A percentile compares a stretch with the other conserved stretches of the same genome.
These are phyloP conservation scores for Pilophorus perplexus DNA, from an alignment of 2,888 invertebrate genomes.

Conservation along the genomic window DNA sequence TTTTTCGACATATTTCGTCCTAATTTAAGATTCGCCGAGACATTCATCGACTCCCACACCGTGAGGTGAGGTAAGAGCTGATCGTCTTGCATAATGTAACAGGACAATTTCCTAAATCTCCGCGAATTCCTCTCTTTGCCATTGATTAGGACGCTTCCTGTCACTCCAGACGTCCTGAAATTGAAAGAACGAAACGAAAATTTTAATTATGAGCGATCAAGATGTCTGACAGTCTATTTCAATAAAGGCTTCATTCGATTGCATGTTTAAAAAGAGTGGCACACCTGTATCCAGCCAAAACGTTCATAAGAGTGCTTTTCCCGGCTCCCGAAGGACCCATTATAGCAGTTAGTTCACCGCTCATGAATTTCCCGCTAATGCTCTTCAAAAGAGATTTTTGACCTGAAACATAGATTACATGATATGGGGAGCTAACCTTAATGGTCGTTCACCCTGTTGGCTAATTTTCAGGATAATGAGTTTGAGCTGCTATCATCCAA, in stretches of 20 bases:
- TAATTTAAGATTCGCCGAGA: slow-evolving; percentile 89
- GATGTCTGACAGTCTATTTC: too few relatives aligned
- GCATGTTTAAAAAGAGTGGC: not conserved
- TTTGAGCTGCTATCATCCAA: too few relatives aligned
- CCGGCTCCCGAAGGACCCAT: slow-evolving; percentile 90
- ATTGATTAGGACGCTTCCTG: slow-evolving; percentile 82
- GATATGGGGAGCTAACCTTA: too few relatives aligned
- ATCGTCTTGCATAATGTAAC: slow-evolving; percentile 96
- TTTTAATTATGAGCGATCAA: too few relatives aligned
- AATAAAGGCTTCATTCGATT: too few relatives aligned
- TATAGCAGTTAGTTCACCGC: slow-evolving; percentile 90
- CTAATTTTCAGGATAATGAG: too few relatives aligned
- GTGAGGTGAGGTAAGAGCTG: slow-evolving; percentile 84
- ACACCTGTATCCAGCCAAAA: slow-evolving; percentile 58
- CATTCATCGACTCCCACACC: slow-evolving; percentile 88
- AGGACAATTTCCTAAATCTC: slow-evolving; percentile 87
- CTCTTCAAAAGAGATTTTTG: slow-evolving; percentile 84
- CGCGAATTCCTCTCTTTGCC: slow-evolving; percentile 82
- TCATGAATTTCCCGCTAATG: slow-evolving; percentile 82
- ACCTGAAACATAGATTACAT: slow-evolving; percentile 54
- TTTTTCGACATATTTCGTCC: slow-evolving; percentile 53
- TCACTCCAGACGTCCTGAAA: slow-evolving; percentile 74
- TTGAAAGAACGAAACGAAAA: too few relatives aligned
- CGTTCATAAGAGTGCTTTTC: slow-evolving; percentile 55
- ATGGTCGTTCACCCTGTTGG: too few relatives aligned